phyloP scores from a whole-genome alignment of 2,113 vertebrate species.

The Notothenia coriiceps region DNA sequence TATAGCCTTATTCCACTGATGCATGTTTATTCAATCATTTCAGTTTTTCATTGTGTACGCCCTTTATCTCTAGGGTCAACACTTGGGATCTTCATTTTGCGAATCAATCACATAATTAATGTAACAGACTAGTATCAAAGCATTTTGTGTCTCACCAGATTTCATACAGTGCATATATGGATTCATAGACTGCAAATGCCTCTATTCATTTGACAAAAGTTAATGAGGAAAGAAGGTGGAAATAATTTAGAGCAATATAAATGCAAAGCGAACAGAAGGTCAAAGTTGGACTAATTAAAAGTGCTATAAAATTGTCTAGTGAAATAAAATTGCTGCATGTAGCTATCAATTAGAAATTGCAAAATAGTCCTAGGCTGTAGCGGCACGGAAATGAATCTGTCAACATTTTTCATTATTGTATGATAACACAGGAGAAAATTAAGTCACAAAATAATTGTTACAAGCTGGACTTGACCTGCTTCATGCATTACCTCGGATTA shows the following conservation, averaged over 20 bases:
- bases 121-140: conserved; percentile 41
- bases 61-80: conserved; percentile 17
- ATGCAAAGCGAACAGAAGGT: conserved; percentile 81
- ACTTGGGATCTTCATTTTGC: conserved; percentile 19
- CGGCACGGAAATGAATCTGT: conserved; percentile 80
- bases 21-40: conserved; percentile 45
- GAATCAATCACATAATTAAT: conserved; percentile 56
- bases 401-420: conserved; percentile 78
- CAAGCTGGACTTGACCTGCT: conserved; percentile 69
- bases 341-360: conserved; percentile 83
- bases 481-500: conserved; percentile 57
- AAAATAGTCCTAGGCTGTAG: conserved; percentile 68
- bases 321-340: conserved; percentile 73
- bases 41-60: background rate
- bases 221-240: conserved; percentile 79
- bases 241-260: conserved; percentile 82
- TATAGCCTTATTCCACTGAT: conserved; percentile 51
- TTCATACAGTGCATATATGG: conserved; percentile 46
- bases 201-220: conserved; percentile 68
- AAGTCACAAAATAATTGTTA: conserved; percentile 70
- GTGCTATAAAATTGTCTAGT: conserved; percentile 75
- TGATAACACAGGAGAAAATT: conserved; percentile 72
- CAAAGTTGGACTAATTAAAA: conserved; percentile 84
- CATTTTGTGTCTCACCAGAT: conserved; percentile 23
- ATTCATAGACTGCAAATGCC: conserved; percentile 66